Base-by-base conservation (phyloP, 1,140 invertebrate genomes). In the Lepidurus apus region DNA sequence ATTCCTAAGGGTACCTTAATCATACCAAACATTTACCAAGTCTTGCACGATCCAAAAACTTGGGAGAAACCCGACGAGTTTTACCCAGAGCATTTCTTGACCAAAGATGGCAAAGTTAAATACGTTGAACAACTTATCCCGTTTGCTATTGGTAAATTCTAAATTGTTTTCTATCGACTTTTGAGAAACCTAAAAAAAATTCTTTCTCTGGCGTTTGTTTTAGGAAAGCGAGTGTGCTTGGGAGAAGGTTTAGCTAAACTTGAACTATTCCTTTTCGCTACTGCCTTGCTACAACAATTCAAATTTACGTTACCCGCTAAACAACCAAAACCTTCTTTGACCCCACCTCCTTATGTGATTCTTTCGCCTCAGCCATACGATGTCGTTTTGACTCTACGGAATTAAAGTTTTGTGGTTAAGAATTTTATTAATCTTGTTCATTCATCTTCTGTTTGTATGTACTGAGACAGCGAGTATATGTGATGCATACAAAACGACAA, bases 221-320 rank as follows among this genome's bases (percentile, higher is more conserved):
- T 73, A 77, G 77, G 77, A 11, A 78, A 78, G 43, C 45, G 82
- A 53, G 80, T 81, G 24, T 87, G 86, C 78, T 82, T 84, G 0
- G 86, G 86, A 13, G 84, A 85, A 81, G 78, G 81, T 34, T 80
- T 87, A n/a, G 85, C 85, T 9, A 81, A 82, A 73, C 80, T 85
- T 78, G 85, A 86, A 80, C 75, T 86, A 1, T 86, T 86, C 74
- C 34, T 86, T 7, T 85, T 85, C 77, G 81, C 85, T 42, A 77
- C 83, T 1, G 80, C 43, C 24, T 26, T 78, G 53, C 17, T 78
- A 10, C 77, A 78, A 26, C 11, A 34, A 13, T 76, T 78, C 9
- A 43, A 26, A 21, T 78, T 78, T 24, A 75, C 26, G 24, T 75
- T 75, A 24, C 24, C 26, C 5, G 24, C 74, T 75, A 42, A 75